Conservation (phyloP, 2,797 vertebrate genomes). For the Mormyrus proboscirostris region DNA sequence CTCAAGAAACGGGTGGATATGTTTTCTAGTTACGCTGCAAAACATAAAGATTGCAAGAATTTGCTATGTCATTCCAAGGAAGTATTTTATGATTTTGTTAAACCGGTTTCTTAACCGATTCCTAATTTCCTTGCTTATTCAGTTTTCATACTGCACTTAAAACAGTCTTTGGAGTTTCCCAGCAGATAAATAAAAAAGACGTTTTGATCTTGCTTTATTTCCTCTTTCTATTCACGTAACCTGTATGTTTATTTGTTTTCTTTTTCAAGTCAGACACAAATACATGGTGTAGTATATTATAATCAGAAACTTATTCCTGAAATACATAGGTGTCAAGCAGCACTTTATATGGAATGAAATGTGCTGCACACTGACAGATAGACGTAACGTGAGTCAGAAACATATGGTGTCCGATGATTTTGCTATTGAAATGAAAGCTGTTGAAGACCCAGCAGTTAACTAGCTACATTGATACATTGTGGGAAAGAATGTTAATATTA, state of each 20-base stretch:
- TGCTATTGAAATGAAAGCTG: conserved; percentile 16
- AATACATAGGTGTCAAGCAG: neutral
- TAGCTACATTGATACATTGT: neutral
- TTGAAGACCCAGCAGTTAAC: conserved; percentile 20
- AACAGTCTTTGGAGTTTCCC: neutral
- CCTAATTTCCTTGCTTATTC: neutral
- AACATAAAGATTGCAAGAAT: neutral
- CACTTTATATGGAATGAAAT: conserved; percentile 22
- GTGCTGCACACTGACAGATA: conserved; percentile 18
- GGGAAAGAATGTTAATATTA: neutral
- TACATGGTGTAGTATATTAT: neutral
- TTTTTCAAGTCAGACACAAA: neutral
- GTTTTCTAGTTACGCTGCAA: neutral
- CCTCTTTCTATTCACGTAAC: neutral
- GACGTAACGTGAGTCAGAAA: conserved; percentile 36
- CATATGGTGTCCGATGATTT: conserved; percentile 32
- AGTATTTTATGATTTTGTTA: neutral
- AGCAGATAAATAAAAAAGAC: neutral
- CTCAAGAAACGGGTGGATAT: neutral
- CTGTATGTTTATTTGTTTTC: neutral
- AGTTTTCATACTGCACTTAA: neutral
- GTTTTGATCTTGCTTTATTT: neutral
- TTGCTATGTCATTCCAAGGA: neutral
- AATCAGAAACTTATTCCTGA: neutral
- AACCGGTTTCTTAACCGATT: neutral